phyloP scores from a whole-genome alignment of 2,797 vertebrate species.

The Myotis pilosus region DNA sequence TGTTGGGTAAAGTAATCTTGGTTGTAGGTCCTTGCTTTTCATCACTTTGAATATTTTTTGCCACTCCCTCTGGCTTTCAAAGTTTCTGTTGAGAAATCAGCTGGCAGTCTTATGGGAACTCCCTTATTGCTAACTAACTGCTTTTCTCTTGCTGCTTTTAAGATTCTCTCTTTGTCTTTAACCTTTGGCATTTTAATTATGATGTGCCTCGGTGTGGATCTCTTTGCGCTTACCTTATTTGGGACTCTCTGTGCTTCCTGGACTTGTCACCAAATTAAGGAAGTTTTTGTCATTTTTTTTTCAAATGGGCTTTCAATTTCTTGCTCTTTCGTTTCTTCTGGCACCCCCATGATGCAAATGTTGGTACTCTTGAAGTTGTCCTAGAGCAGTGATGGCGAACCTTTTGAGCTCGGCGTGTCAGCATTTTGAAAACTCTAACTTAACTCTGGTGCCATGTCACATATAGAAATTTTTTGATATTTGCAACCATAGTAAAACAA shows the following conservation, averaged over 20 bases:
- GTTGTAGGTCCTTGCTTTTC: background rate
- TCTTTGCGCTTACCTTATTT: background rate
- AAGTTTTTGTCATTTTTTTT: background rate
- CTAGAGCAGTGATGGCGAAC: background rate
- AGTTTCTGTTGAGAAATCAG: background rate
- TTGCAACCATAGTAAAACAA: too few relatives aligned
- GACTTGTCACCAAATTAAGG: background rate
- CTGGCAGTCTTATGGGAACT: background rate
- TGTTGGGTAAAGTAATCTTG: background rate
- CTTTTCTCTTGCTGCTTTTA: background rate
- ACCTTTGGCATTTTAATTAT: background rate
- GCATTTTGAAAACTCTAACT: too few relatives aligned
- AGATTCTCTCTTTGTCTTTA: background rate
- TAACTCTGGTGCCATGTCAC: too few relatives aligned
- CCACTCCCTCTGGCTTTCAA: background rate
- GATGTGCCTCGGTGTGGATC: background rate
- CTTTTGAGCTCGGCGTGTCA: too few relatives aligned
- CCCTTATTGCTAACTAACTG: background rate
- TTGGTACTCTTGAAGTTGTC: background rate
- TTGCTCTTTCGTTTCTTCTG: background rate
- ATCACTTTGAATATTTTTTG: background rate
- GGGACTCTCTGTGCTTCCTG: background rate
- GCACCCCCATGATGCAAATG: background rate
- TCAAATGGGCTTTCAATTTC: background rate
- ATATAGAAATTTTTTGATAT: too few relatives aligned